Conservation (phyloP, 2,113 vertebrate species). For the Amia ocellicauda region DNA sequence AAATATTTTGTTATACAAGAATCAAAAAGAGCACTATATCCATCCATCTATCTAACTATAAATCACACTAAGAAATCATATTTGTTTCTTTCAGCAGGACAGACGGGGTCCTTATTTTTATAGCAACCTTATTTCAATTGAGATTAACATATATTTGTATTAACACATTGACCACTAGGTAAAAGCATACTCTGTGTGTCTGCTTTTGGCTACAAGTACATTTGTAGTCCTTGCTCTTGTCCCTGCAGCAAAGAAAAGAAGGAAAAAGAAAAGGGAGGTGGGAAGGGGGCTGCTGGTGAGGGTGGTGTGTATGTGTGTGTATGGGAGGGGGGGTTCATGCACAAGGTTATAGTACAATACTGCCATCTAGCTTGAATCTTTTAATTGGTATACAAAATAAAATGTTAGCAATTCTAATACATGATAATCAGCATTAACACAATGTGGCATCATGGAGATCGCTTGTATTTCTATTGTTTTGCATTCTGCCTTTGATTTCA, state of each 20-base stretch:
- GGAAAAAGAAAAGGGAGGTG: not conserved
- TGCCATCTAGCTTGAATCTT: constrained; percentile 48
- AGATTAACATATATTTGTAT: constrained; percentile 34
- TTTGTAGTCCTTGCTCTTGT: not conserved
- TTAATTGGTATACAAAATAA: constrained; percentile 31
- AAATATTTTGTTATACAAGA: too few relatives aligned
- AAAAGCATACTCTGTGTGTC: constrained; percentile 8
- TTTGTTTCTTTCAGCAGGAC: not conserved
- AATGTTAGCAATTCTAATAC: constrained; percentile 9
- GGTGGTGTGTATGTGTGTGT: not conserved
- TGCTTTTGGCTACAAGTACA: not conserved
- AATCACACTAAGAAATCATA: not conserved
- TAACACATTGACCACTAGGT: constrained; percentile 17
- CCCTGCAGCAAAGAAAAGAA: not conserved
- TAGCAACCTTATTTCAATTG: constrained; percentile 28
- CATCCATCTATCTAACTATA: not conserved
- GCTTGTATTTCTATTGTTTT: constrained; percentile 12
- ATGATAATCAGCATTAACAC: constrained; percentile 3
- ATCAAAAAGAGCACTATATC: too few relatives aligned
- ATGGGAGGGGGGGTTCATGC: not conserved
- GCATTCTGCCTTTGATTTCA: not conserved
- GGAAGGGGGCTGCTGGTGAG: not conserved
- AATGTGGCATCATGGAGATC: not conserved
- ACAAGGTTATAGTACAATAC: constrained; percentile 40
- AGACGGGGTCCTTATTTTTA: not conserved